Base-by-base conservation (phyloP, 1,140 invertebrate species). In the Drosophila kurseongensis region DNA sequence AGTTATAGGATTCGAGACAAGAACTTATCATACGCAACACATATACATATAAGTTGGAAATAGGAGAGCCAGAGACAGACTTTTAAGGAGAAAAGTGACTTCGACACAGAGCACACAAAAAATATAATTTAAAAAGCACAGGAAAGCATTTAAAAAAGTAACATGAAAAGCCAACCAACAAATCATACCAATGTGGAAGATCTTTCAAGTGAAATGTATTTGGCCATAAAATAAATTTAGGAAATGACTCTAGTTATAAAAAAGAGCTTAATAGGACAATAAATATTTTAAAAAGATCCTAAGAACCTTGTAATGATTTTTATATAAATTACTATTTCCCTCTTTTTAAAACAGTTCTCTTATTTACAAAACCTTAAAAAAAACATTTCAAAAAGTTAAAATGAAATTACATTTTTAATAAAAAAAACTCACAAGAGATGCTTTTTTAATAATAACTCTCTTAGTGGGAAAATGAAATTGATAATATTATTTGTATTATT, bases 71-170 rank as follows among this genome's bases (percentile, higher is more conserved):
- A 51, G 12, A 48, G 14, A 35, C 10, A 63, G 12, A 47, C 27
- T 13, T 14, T 41, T 36, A 36, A 12, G 2, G 48, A n/a, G 16
- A 4, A 51, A 4, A 16, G 29, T 51, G 48, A 51, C 4, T 51
- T 50, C n/a, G n/a, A 65, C 57, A 45, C 41, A 12, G 41, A 65
- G 63, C 44, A 66, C 54, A 71, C 52, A 73, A 40, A 71, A 32
- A 59, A 63, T 6, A 48, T 29, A 5, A 14, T 44, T n/a, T 27
- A 29, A 48, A 38, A 71, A 35, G 59, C 63, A 66, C 36, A 71
- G 42, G 51, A 69, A 69, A 61, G 56, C 52, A 51, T 32, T 14
- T 44, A 0, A 59, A 65, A 42, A 9, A 0, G 4, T 27, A 66
- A 51, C 6, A 4, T 4, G 5, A 27, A 41, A 32, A 29, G 38